Base-by-base conservation (phyloP, 2,888 invertebrate genomes). In the Eucera pruinosa region DNA sequence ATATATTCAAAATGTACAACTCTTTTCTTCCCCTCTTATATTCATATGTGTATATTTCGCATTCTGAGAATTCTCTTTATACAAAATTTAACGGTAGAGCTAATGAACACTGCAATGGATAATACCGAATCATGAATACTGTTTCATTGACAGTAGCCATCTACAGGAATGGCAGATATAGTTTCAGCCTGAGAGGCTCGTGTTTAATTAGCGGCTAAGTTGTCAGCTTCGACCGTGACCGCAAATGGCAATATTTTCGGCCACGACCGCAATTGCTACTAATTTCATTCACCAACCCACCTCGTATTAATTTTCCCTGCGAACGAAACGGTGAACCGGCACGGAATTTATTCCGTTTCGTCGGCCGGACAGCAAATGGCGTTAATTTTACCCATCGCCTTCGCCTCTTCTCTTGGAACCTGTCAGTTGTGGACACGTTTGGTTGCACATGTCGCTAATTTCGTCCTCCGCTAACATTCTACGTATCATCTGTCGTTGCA, bases 281-380 rank as follows among this genome's bases (percentile, higher is more conserved):
- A 71, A 73, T 73, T 73, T 57, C 73, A 48, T 71, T 71, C 73
- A 6, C 33, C 47, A 48, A 18, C 18, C 39, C 55, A 20, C 7
- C 23, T 48, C 43, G 54, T 71, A 71, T 74, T 72, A 72, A 60
- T 72, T 61, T 61, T 9, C 43, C 27, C 23, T 20, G 43, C 52
- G 65, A 20, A n/a, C 7, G 43, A 33, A 50, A 43, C 68, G n/a
- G 11, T 36, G 43, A 13, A 4, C 48, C 52, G 11, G 5, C 45
- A 25, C 36, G 43, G 33, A 69, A 54, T 27, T 36, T 30, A 62
- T 52, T 64, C 39, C 18, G 3, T 23, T 50, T 20, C 48, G 39
- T 20, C 30, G 20, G 20, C 1, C 13, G 18, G 61, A 9, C 48
- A 33, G 50, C 27, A 30, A 68, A 50, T 30, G n/a, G 23, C 43